Evolutionary conservation across 53 echinoderm and acorn worm species (phyloP).

Genomic region (Holothuria leucospilota): DNA sequence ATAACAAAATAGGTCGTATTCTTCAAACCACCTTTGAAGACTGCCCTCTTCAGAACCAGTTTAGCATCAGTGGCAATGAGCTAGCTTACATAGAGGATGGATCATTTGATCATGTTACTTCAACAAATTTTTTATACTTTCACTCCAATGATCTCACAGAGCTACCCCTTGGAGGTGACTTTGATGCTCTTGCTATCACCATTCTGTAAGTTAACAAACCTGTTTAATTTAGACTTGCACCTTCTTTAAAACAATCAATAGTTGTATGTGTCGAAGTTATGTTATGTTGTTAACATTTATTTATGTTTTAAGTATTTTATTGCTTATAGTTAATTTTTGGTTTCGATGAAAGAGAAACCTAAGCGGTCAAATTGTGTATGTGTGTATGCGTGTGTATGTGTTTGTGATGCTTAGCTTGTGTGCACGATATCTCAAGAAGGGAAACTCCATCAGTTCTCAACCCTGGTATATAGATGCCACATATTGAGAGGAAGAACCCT

Average conservation of each 20-base stretch:
- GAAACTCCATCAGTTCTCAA: too few species aligned
- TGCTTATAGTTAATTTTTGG: too few species aligned
- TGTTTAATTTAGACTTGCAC: not conserved
- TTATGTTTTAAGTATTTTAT: not conserved
- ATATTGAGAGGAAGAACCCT: too few species aligned
- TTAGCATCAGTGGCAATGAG: slow-evolving; percentile 71
- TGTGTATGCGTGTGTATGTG: too few species aligned
- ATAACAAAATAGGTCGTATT: slow-evolving; percentile 84
- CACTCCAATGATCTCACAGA: slow-evolving; percentile 75
- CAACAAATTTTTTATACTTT: slow-evolving; percentile 38
- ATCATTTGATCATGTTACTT: slow-evolving; percentile 68
- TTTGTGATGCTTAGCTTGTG: too few species aligned
- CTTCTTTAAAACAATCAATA: not conserved
- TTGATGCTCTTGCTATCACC: slow-evolving; percentile 40
- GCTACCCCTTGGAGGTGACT: slow-evolving; percentile 74
- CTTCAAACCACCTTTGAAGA: slow-evolving; percentile 81
- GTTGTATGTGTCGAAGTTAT: not conserved
- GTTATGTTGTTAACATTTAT: not conserved
- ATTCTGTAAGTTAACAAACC: slow-evolving; percentile 60
- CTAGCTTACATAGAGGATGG: slow-evolving; percentile 97
- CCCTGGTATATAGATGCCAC: too few species aligned
- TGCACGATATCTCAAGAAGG: too few species aligned
- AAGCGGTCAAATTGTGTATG: too few species aligned
- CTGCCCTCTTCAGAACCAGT: slow-evolving; percentile 61
- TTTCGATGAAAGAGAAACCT: too few species aligned